These are phyloP conservation scores for Cynopterus sphinx DNA, from an alignment of 2,797 vertebrate species.

Conservation along the genomic window DNA sequence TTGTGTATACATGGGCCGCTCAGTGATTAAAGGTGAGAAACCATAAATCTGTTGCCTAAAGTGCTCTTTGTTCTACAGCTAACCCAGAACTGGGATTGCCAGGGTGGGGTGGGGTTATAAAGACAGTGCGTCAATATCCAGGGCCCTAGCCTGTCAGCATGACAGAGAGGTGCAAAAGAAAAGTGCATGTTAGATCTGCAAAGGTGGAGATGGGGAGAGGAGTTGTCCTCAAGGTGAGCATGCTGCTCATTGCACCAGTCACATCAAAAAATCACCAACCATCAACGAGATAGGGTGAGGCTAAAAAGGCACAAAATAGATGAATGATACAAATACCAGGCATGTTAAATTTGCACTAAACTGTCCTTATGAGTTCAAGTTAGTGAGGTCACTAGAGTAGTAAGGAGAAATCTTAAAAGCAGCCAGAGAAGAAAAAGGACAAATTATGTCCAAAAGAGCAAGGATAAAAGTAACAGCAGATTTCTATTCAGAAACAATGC, in stretches of 20 bases:
- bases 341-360: neutral
- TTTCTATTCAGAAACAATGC: neutral
- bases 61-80: neutral
- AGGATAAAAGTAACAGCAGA: neutral
- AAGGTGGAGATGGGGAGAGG: neutral
- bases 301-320: neutral
- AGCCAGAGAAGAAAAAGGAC: neutral
- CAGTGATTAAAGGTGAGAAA: neutral
- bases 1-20: neutral
- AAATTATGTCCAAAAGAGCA: neutral
- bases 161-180: neutral
- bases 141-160: neutral
- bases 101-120: neutral
- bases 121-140: neutral
- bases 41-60: neutral
- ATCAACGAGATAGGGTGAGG: neutral
- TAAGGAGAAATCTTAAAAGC: neutral
- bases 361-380: neutral
- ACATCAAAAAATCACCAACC: neutral
- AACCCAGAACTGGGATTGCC: neutral
- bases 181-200: neutral
- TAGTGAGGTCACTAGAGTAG: neutral
- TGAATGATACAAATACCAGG: neutral
- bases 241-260: neutral
- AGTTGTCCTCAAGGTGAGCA: neutral